A percentile compares a stretch with the other conserved stretches of the same genome.
phyloP scores from a whole-genome alignment of 2,113 vertebrate genomes.

The Scomber japonicus region DNA sequence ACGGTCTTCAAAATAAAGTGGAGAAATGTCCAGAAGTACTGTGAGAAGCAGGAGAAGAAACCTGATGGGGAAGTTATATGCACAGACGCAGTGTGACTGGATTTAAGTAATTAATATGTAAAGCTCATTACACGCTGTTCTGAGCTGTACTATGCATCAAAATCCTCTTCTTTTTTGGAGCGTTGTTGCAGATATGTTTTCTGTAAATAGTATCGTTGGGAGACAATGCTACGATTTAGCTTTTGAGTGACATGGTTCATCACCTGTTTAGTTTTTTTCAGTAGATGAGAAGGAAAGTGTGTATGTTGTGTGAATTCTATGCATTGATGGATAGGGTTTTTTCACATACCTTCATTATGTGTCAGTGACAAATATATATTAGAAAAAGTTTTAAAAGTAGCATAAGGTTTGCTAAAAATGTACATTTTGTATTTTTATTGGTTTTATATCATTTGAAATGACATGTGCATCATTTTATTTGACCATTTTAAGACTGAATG shows the following conservation, averaged over 20 bases:
- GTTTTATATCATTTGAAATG: no score
- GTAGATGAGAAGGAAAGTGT: no score
- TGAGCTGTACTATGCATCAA: background rate
- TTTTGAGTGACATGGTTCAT: no score
- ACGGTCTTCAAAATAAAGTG: background rate
- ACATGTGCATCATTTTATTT: no score
- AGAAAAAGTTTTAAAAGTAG: no score
- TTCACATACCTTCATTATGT: no score
- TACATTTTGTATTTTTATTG: no score
- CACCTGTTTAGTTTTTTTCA: background rate
- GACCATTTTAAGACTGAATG: no score
- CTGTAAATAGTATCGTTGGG: slow-evolving; percentile 7
- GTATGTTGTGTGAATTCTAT: no score
- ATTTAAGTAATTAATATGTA: slow-evolving; percentile 25
- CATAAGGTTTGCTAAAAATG: no score
- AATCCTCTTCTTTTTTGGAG: background rate
- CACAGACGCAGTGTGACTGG: background rate
- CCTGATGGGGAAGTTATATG: background rate
- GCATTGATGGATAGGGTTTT: no score
- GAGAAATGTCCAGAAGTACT: background rate
- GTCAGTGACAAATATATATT: no score
- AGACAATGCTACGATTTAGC: background rate
- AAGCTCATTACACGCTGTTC: slow-evolving; percentile 20
- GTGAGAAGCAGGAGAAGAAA: background rate
- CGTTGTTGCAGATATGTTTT: background rate